A percentile compares a stretch with the other conserved stretches of the same genome.
Evolutionary conservation across 2,888 invertebrate species (phyloP).

Genomic region (Cerastis rubricosa): DNA sequence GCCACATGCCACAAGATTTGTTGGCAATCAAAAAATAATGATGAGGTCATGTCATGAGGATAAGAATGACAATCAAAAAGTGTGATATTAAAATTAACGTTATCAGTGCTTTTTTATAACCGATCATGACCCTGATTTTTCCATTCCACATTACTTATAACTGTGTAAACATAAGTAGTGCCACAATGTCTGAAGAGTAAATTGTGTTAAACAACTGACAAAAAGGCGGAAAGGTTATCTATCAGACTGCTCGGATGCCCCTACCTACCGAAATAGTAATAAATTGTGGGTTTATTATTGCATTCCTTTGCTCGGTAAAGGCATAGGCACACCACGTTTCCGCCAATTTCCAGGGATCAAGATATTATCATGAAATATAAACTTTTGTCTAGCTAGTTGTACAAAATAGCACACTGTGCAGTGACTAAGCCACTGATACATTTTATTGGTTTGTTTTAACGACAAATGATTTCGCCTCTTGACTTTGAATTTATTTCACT

Average conservation of each 20-base stretch:
- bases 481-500: conserved; percentile 41
- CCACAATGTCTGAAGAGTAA: conserved; percentile 35
- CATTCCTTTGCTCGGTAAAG: neutral
- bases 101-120: conserved; percentile 10
- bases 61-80: conserved; percentile 35
- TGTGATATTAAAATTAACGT: conserved; percentile 35
- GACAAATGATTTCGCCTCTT: conserved; percentile 36
- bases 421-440: conserved; percentile 18
- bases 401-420: conserved; percentile 33
- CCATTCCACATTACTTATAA: neutral
- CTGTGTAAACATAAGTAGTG: conserved; percentile 12
- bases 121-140: neutral
- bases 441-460: conserved; percentile 38
- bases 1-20: conserved; percentile 33
- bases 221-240: conserved; percentile 30
- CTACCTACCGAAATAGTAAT: conserved; percentile 6
- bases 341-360: neutral
- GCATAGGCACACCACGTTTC: neutral
- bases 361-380: neutral
- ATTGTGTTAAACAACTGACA: neutral
- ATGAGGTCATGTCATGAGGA: conserved; percentile 45
- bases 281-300: conserved; percentile 2
- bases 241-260: neutral
- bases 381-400: neutral
- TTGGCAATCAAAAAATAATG: conserved; percentile 36